Evolutionary conservation across 2,797 vertebrate species (phyloP).

Genomic region (Austrolebias charrua): DNA sequence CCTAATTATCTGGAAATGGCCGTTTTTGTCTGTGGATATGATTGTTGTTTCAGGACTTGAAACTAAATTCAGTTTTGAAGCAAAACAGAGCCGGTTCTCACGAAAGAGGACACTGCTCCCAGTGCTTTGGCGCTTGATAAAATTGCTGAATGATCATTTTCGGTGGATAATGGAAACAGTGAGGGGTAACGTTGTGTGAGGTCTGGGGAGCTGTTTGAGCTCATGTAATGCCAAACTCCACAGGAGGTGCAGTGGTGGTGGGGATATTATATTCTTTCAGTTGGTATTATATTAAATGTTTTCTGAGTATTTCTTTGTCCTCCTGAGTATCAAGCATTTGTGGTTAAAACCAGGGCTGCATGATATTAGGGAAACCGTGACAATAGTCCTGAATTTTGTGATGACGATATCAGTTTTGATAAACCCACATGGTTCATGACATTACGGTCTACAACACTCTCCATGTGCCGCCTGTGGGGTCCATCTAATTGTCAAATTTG

Average conservation of each 20-base stretch:
- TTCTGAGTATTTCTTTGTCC: slow-evolving; percentile 3
- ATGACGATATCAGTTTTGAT: too few relatives aligned
- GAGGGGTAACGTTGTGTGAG: slow-evolving; percentile 48
- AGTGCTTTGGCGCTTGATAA: slow-evolving; percentile 56
- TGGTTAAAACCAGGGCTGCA: background rate
- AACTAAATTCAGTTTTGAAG: slow-evolving; percentile 49
- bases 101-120: slow-evolving; percentile 59
- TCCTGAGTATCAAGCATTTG: background rate
- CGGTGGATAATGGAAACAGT: slow-evolving; percentile 43
- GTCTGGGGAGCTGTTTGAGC: slow-evolving; percentile 28
- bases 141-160: slow-evolving; percentile 63
- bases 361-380: too few relatives aligned
- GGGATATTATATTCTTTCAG: slow-evolving; percentile 15
- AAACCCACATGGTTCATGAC: too few relatives aligned
- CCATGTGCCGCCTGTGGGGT: too few relatives aligned
- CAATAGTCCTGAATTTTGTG: too few relatives aligned
- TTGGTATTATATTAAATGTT: slow-evolving; percentile 14
- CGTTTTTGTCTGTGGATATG: slow-evolving; percentile 53
- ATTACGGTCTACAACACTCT: too few relatives aligned
- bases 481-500: too few relatives aligned
- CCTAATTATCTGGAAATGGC: slow-evolving; percentile 45
- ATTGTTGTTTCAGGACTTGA: slow-evolving; percentile 59
- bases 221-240: slow-evolving; percentile 44
- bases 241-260: background rate
- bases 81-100: slow-evolving; percentile 55